Evolutionary conservation across 2,888 invertebrate genomes (phyloP), one percentile per base, ranked within the genome.

Genomic region (Mythimna lalbum): DNA sequence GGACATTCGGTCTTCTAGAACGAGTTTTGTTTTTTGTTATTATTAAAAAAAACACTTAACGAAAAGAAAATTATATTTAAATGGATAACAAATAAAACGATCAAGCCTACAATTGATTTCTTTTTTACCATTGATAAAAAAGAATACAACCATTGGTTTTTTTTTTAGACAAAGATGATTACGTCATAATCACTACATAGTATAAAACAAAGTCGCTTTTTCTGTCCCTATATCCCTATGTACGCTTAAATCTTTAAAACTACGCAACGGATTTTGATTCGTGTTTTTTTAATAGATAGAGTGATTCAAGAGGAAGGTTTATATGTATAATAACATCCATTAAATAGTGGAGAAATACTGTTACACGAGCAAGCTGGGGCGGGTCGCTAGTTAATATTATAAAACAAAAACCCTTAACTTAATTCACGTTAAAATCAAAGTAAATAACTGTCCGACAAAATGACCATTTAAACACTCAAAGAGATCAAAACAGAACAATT

Each of bases 401-500:
- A 12, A 47, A 19, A 52, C 53, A 67, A 17, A 27, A 31, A 0
- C 1, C 4, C 3, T 2, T 53, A 4, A 61, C 4, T 19, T 19
- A 21, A 23, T 36, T 60, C 14, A 53, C 14, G 31, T 23, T 33
- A 2, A 43, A 17, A 23, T 33, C 10, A 3, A 43, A 10, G 33
- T 43, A 10, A 55, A 68, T n/a, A 23, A 36, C 7, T 1, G 7
- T 9, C 4, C 10, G 17, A 21, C 23, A 33, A 12, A 61, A 19
- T 19, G 4, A 27, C 12, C 21, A 47, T 39, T 61, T 36, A 23
- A 47, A 47, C 27, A 62, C 23, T 12, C 10, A 4, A 63, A n/a
- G 31, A 70, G 31, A 70, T 63, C 31, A 63, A 33, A 57, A 50
- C n/a, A 71, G 14, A 55, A 53, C 33, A 47, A 49, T 70, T 69